These are phyloP conservation scores for Aleiodes alternator DNA, from an alignment of 2,888 invertebrate genomes.

Conservation along the genomic window DNA sequence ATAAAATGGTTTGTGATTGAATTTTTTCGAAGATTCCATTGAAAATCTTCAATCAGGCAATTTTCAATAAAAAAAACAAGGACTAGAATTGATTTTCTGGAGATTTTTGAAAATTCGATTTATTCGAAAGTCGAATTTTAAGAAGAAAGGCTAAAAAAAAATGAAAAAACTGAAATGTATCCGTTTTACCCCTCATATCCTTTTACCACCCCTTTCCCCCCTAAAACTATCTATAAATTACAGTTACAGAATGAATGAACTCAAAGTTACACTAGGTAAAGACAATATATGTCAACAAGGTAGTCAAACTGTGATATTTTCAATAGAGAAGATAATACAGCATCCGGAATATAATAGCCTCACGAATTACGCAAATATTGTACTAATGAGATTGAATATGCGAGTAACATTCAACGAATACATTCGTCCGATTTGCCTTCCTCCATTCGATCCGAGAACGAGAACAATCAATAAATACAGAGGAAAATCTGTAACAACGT, in stretches of 20 bases:
- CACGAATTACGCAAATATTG: conserved; percentile 79
- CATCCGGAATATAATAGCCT: conserved; percentile 77
- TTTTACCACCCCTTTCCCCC: too few relatives aligned
- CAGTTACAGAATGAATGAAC: conserved; percentile 51
- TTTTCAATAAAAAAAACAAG: too few relatives aligned
- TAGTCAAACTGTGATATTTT: conserved; percentile 72
- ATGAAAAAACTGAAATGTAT: too few relatives aligned
- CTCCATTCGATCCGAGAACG: conserved; percentile 63
- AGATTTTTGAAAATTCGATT: too few relatives aligned
- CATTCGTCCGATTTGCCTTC: conserved; percentile 78
- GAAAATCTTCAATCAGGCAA: too few relatives aligned
- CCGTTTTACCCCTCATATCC: too few relatives aligned
- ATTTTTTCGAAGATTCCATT: too few relatives aligned
- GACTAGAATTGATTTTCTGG: too few relatives aligned
- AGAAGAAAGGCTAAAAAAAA: too few relatives aligned
- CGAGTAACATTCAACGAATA: conserved; percentile 75
- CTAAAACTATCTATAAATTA: conserved; percentile 54
- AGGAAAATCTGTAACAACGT: conserved; percentile 49
- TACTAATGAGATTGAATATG: conserved; percentile 76
- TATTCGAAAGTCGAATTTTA: too few relatives aligned
- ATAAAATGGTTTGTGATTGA: too few relatives aligned
- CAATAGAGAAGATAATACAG: conserved; percentile 73
- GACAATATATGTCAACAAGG: conserved; percentile 74
- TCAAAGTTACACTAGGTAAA: conserved; percentile 76
- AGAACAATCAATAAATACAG: conserved; percentile 46